Evolutionary conservation across 2,888 invertebrate genomes (phyloP).

Genomic region (Calameuta idolon): DNA sequence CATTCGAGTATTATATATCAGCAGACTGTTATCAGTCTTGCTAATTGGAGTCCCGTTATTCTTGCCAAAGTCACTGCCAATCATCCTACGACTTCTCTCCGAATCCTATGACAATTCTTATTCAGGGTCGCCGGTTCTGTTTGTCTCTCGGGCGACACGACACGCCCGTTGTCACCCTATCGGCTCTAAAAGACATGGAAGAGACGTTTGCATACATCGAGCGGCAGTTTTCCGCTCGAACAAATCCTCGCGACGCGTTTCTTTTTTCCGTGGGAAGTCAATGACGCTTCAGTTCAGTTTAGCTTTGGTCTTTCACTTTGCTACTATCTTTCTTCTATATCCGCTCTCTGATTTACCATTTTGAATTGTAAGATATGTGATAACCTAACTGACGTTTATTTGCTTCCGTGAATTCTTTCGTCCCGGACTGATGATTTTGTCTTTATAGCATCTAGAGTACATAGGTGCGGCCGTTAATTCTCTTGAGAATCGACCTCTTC

Average conservation of each 20-base stretch:
- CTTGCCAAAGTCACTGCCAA: background rate
- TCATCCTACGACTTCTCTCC: background rate
- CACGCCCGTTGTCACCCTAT: conserved; percentile 65
- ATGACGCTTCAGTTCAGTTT: conserved; percentile 19
- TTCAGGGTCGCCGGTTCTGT: conserved; percentile 26
- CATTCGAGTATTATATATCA: conserved; percentile 9
- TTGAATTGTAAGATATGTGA: background rate
- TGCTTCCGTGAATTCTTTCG: background rate
- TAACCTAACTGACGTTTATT: background rate
- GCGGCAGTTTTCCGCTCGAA: conserved; percentile 64
- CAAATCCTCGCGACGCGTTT: conserved; percentile 54
- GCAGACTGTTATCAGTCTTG: background rate
- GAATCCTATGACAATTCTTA: conserved; percentile 43
- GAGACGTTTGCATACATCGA: conserved; percentile 66
- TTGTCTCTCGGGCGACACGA: conserved; percentile 42
- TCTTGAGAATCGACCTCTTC: background rate
- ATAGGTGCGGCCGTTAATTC: background rate
- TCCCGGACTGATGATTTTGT: background rate
- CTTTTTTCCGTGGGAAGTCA: conserved; percentile 39
- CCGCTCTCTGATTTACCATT: conserved; percentile 3
- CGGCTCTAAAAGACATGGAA: conserved; percentile 55
- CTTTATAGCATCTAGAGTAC: background rate
- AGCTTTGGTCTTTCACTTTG: background rate
- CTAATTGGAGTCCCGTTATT: background rate
- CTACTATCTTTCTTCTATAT: conserved; percentile 1